phyloP scores from a whole-genome alignment of 1,140 invertebrate genomes.

The Bilobella aurantiaca region DNA sequence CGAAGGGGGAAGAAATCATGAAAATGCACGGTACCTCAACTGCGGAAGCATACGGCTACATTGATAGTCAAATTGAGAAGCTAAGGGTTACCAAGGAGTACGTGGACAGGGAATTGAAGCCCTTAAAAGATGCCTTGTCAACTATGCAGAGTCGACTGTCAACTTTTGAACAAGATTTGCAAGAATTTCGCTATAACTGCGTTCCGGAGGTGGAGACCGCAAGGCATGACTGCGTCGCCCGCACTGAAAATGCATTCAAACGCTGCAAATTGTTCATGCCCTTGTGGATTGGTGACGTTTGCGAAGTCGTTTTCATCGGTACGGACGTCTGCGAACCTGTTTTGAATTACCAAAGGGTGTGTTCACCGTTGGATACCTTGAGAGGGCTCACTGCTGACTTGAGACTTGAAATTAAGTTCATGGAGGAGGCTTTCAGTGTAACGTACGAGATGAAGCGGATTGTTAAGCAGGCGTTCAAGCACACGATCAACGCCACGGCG shows the following conservation, averaged over 20 bases:
- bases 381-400: not conserved
- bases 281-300: not conserved
- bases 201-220: not conserved
- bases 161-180: not conserved
- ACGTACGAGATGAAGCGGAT: not conserved
- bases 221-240: not conserved
- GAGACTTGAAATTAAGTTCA: not conserved
- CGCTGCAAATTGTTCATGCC: no score
- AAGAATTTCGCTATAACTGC: not conserved
- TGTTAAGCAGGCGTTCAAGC: not conserved
- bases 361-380: not conserved
- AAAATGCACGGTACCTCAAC: not conserved
- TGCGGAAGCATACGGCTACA: not conserved
- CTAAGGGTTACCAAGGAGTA: not conserved
- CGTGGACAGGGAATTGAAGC: not conserved
- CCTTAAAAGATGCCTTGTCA: not conserved
- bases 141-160: not conserved
- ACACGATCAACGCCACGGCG: not conserved
- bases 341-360: not conserved
- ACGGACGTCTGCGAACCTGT: not conserved
- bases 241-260: not conserved
- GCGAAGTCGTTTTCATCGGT: not conserved
- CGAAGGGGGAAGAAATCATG: not conserved
- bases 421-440: not conserved
- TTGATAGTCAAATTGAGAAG: not conserved